Evolutionary conservation across 2,888 invertebrate genomes (phyloP), one percentile per base, ranked within the genome.

Genomic region (Rotaria socialis): DNA sequence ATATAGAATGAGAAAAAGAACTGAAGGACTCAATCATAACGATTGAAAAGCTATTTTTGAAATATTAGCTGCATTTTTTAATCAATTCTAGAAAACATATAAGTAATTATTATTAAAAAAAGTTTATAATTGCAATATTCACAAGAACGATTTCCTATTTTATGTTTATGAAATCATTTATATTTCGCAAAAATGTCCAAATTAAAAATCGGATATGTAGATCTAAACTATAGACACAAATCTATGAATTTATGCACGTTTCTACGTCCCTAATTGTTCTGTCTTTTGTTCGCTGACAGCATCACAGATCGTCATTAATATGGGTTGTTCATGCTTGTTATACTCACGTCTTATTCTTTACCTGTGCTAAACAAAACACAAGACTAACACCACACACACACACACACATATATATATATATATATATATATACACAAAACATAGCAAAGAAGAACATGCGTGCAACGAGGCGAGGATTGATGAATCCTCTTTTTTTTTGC

Each of bases 401-500:
- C 55, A 55, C 52, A 55, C 16, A 19, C 52, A 52, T 52, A 52
- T 52, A 52, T 52, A 52, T 14, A 52, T 16, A 55, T 14, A 52
- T 16, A 52, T 52, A 16, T 16, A 52, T 16, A 52, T 16, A 52
- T 52, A 52, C 16, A 52, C 4, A 55, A 19, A 55, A 3, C 35
- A 67, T 6, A 4, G 35, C 11, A 41, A 67, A 67, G 19, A 67
- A 67, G 35, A 16, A 41, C 67, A 67, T 67, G 67, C 67, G 67
- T 67, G 67, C 67, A 67, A 19, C 67, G 67, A 67, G 35, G 35
- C 67, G 67, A 67, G 67, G 2, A 67, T 67, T 35, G 67, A 67
- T 67, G 67, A 67, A 35, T 67, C 67, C 35, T 67, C 67, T 41
- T 41, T 19, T 67, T n/a, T n/a, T 67, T 67, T 67, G 27, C 67